Conservation (phyloP, 2,113 vertebrate species). For the Sminthopsis crassicaudata region DNA sequence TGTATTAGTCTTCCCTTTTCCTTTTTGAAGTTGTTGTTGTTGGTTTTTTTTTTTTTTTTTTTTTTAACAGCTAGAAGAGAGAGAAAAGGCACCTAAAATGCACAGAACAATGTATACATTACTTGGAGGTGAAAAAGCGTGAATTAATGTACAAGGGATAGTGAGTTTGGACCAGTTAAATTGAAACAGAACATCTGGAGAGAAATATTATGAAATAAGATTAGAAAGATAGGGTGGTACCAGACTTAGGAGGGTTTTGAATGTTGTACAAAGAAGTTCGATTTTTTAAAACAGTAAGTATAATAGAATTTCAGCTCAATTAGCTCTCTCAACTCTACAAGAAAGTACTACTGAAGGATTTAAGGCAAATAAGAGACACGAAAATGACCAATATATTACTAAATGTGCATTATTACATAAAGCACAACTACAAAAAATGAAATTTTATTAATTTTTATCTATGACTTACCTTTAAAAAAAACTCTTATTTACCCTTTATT, state of each 20-base stretch:
- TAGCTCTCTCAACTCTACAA: background rate
- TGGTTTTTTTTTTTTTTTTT: no score
- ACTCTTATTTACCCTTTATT: background rate
- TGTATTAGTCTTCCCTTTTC: no score
- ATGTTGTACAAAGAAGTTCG: background rate
- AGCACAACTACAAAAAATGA: background rate
- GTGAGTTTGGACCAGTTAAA: background rate
- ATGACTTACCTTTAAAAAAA: background rate
- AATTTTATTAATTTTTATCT: background rate
- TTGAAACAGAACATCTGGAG: background rate
- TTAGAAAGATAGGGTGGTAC: background rate
- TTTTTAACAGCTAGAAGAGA: background rate
- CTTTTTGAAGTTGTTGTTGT: no score
- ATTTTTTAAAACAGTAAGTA: background rate
- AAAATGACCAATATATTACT: background rate
- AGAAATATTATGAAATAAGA: background rate
- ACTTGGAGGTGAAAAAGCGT: background rate
- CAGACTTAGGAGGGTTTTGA: background rate
- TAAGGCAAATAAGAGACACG: background rate
- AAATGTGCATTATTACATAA: background rate
- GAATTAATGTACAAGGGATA: background rate
- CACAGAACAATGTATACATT: no score
- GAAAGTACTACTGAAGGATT: background rate
- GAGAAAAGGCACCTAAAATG: background rate
- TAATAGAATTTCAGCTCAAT: background rate